phyloP scores from a whole-genome alignment of 2,888 invertebrate species.

The Synergus umbraculus region DNA sequence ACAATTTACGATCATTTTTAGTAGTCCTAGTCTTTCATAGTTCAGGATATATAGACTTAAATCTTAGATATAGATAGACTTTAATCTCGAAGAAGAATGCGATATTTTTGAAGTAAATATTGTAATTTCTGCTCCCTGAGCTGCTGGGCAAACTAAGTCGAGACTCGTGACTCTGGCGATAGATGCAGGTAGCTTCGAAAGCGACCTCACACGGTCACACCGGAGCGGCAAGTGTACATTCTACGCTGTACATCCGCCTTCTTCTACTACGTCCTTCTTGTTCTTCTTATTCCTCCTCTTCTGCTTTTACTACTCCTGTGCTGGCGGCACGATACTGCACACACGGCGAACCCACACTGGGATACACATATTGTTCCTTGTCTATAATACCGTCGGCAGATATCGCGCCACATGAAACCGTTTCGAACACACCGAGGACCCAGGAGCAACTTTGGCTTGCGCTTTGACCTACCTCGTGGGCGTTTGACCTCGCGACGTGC shows the following conservation, averaged over 20 bases:
- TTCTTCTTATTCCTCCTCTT: constrained; percentile 36
- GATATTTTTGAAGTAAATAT: not conserved
- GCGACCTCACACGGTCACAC: constrained; percentile 58
- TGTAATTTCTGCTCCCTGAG: not conserved
- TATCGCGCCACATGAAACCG: constrained; percentile 56
- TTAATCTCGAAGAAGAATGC: too few species aligned
- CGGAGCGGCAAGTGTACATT: constrained; percentile 56
- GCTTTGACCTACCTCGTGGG: constrained; percentile 58
- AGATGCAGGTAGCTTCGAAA: constrained; percentile 62
- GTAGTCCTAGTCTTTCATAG: too few species aligned
- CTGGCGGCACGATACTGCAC: constrained; percentile 51
- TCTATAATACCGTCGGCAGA: constrained; percentile 34
- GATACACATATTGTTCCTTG: constrained; percentile 45
- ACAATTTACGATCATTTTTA: not conserved
- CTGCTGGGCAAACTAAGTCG: not conserved
- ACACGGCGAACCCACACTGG: constrained; percentile 44
- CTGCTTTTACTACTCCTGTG: constrained; percentile 45
- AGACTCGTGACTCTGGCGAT: constrained; percentile 56
- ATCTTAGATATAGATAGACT: too few species aligned
- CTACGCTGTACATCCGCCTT: constrained; percentile 57
- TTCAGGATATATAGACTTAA: too few species aligned
- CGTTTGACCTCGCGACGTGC: constrained; percentile 58
- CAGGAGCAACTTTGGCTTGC: constrained; percentile 42
- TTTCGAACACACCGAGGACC: constrained; percentile 55
- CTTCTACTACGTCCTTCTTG: constrained; percentile 50